Conservation (phyloP, 2,113 vertebrate genomes). For the Sinocyclocheilus maitianheensis region DNA sequence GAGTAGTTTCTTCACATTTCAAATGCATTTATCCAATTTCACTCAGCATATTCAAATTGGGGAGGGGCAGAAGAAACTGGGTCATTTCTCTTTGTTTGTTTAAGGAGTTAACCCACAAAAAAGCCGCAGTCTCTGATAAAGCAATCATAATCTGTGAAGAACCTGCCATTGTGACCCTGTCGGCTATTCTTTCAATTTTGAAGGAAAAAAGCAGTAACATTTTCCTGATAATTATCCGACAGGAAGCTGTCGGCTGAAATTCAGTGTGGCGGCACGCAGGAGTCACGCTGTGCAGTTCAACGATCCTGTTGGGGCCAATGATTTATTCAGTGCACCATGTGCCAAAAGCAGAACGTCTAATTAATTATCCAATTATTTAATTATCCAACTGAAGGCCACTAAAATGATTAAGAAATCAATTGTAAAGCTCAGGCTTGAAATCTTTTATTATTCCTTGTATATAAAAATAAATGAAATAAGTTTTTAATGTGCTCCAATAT, state of each 20-base stretch:
- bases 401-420: constrained; percentile 18
- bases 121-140: background rate
- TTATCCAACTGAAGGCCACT: constrained; percentile 15
- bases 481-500: background rate
- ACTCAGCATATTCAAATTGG: constrained; percentile 36
- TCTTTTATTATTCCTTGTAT: background rate
- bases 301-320: constrained; percentile 30
- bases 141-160: constrained; percentile 4
- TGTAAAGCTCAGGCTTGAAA: background rate
- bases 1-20: constrained; percentile 9
- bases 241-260: constrained; percentile 21
- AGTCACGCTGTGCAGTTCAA: constrained; percentile 23
- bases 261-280: background rate
- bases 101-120: constrained; percentile 38
- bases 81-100: constrained; percentile 44
- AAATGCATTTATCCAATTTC: constrained; percentile 45
- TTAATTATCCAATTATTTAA: constrained; percentile 43
- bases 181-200: background rate
- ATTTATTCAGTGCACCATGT: constrained; percentile 39
- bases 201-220: background rate
- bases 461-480: background rate
- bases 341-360: constrained; percentile 34
- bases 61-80: constrained; percentile 28
- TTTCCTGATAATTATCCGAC: background rate
- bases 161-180: constrained; percentile 19